Evolutionary conservation across 2,888 invertebrate species (phyloP), one percentile per base, ranked within the genome.

Genomic region (Sycophila texana): DNA sequence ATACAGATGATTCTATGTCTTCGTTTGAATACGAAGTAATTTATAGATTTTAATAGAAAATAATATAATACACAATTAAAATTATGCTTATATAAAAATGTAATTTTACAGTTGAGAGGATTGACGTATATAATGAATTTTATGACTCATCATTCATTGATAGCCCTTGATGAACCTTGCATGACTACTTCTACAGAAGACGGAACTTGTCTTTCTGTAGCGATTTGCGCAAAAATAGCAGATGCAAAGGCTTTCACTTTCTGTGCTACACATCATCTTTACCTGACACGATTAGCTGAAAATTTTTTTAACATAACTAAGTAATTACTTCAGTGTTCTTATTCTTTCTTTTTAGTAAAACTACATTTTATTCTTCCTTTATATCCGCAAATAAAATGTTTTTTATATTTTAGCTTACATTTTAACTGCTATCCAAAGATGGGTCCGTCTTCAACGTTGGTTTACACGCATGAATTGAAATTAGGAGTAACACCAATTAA

Each of bases 101-200:
- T 63, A 39, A 39, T 60, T 26, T 77, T 71, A 7, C 14, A 77
- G 77, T 53, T 77, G 4, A 66, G 55, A 39, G 13, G 49, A 26
- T 67, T 77, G 1, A 47, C 13, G 14, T 67, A n/a, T 10, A 60
- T 73, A 10, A n/a, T 67, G 53, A 53, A 72, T 16, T 73, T 47
- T 14, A 2, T 73, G 2, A 74, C 79, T 10, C 26, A 65, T 65
- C 13, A 63, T 63, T 74, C 79, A 13, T 20, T 79, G 65, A n/a
- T 79, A 2, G 63, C 30, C 7, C 67, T 79, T 65, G 79, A 79
- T 70, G 79, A 79, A 51, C 74, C 74, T n/a, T 79, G 79, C 63
- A 70, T 51, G 49, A 63, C 5, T 7, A 39, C 49, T 20, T 18
- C 12, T 30, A 49, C 18, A 20, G 20, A 68, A 14, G 70, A 70